Conservation (phyloP, 2,888 invertebrate species). For the Euphydryas editha region DNA sequence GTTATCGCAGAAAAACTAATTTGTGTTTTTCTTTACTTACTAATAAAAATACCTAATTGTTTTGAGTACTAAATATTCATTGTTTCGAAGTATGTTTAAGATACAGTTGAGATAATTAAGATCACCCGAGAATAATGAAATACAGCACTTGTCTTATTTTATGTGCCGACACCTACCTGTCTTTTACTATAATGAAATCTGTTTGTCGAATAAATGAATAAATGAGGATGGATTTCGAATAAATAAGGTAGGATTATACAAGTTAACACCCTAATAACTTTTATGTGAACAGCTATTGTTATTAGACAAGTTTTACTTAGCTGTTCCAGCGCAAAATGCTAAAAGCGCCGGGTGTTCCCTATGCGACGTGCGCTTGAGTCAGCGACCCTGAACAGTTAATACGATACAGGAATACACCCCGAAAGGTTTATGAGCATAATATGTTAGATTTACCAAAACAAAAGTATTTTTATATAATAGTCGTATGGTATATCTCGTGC, state of each 20-base stretch:
- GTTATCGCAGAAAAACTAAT: too few relatives aligned
- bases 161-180: too few relatives aligned
- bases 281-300: neutral
- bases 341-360: slow-evolving; percentile 73
- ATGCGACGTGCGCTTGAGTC: slow-evolving; percentile 65
- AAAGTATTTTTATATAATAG: neutral
- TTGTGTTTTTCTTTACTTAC: neutral
- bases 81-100: neutral
- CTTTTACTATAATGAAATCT: neutral
- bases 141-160: too few relatives aligned
- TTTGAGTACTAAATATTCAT: neutral
- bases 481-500: neutral
- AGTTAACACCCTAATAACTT: neutral
- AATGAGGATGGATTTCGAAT: too few relatives aligned
- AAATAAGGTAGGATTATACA: too few relatives aligned
- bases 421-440: slow-evolving; percentile 39
- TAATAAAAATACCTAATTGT: neutral
- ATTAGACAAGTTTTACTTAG: neutral
- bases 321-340: slow-evolving; percentile 54
- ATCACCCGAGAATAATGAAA: too few relatives aligned
- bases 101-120: too few relatives aligned
- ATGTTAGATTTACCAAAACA: slow-evolving; percentile 1
- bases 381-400: slow-evolving; percentile 69
- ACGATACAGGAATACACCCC: slow-evolving; percentile 57
- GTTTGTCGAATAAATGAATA: neutral